A percentile compares a stretch with the other conserved stretches of the same genome.
phyloP scores from a whole-genome alignment of 2,113 vertebrate species.

The Phylloscopus trochiloides region DNA sequence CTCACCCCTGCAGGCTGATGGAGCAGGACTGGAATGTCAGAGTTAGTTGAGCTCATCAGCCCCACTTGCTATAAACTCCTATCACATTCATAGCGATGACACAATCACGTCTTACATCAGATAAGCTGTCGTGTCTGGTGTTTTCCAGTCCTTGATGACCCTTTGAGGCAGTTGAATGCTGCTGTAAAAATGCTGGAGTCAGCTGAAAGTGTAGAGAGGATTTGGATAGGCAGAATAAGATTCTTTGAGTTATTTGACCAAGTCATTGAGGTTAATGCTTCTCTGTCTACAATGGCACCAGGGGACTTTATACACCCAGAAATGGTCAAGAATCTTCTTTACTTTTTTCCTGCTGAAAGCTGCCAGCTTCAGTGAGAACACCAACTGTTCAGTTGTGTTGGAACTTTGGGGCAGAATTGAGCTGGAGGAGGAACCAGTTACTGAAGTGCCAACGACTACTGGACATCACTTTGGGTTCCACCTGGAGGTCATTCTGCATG shows the following conservation, averaged over 20 bases:
- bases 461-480: not conserved
- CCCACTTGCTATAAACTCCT: not conserved
- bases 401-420: not conserved
- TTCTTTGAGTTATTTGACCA: not conserved
- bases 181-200: not conserved
- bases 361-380: not conserved
- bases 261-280: not conserved
- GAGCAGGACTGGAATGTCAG: not conserved
- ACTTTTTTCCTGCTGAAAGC: not conserved
- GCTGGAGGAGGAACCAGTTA: not conserved
- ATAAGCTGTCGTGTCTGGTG: not conserved
- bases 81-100: not conserved
- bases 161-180: not conserved
- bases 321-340: not conserved
- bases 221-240: not conserved
- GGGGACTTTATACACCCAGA: not conserved
- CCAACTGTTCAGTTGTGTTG: not conserved
- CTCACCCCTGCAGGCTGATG: not conserved
- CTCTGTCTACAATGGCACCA: not conserved
- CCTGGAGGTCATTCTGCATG: not conserved
- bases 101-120: rapidly evolving
- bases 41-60: not conserved
- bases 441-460: not conserved
- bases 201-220: not conserved
- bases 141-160: not conserved